Conservation (phyloP, 2,797 vertebrate genomes). For the Hippoglossus hippoglossus region DNA sequence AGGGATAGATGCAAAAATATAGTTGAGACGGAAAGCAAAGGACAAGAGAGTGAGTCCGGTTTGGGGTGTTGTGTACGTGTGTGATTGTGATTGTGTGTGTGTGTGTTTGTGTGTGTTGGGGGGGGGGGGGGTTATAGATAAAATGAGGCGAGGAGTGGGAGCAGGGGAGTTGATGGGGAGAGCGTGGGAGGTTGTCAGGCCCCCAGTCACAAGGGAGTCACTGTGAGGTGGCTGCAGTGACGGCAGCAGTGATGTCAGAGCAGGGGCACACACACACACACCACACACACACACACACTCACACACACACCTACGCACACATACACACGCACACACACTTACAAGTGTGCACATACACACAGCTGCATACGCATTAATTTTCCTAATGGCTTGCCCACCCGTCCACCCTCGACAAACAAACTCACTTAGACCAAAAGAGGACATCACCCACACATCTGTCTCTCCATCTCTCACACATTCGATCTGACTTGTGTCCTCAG, state of each 20-base stretch:
- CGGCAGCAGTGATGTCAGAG: slow-evolving; percentile 79
- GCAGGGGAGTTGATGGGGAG: slow-evolving; percentile 55
- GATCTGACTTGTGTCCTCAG: slow-evolving; percentile 3
- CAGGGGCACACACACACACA: slow-evolving; percentile 27
- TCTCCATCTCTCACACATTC: slow-evolving; percentile 19
- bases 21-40: slow-evolving; percentile 26
- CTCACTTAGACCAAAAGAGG: slow-evolving; percentile 54
- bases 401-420: slow-evolving; percentile 58
- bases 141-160: slow-evolving; percentile 37
- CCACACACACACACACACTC: not conserved
- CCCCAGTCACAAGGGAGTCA: slow-evolving; percentile 80
- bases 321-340: not conserved
- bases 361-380: slow-evolving; percentile 60
- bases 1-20: slow-evolving; percentile 31
- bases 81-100: too few species aligned
- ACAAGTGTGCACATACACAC: slow-evolving; percentile 23
- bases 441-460: slow-evolving; percentile 58
- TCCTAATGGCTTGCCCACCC: slow-evolving; percentile 69
- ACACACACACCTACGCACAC: slow-evolving; percentile 26
- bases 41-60: not conserved
- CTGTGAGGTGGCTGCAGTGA: slow-evolving; percentile 79
- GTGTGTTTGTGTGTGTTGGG: too few species aligned
- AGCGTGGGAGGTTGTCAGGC: slow-evolving; percentile 79
- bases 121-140: slow-evolving; percentile 28
- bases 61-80: not conserved